Conservation (phyloP, 2,113 vertebrate genomes). For the Carlito syrichta region DNA sequence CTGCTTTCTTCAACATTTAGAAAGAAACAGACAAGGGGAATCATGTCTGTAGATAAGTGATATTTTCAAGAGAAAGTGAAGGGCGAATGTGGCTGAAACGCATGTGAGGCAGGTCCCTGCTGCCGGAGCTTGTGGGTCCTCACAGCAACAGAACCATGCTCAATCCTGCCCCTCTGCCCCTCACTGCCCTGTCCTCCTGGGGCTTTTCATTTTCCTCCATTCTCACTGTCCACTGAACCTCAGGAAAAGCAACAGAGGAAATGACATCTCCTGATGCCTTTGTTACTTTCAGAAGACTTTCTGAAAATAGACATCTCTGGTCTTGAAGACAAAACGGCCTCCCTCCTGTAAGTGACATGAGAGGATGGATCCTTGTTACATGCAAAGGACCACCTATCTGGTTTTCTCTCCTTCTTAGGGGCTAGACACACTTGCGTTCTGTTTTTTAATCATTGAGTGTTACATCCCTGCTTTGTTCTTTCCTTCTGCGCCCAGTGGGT, state of each 20-base stretch:
- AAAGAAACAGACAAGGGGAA: background rate
- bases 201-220: conserved; percentile 10
- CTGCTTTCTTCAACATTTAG: background rate
- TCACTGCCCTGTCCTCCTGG: background rate
- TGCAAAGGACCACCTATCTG: background rate
- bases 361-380: background rate
- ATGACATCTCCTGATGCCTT: background rate
- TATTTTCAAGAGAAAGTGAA: conserved; percentile 16
- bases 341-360: background rate
- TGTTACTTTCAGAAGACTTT: conserved; percentile 18
- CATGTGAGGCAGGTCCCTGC: background rate
- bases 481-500: background rate
- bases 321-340: background rate
- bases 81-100: background rate
- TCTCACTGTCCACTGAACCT: background rate
- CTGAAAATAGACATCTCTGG: background rate
- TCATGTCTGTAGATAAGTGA: background rate
- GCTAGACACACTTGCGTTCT: background rate
- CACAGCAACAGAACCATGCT: background rate
- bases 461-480: background rate
- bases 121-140: background rate
- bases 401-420: background rate
- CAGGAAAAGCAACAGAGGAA: background rate
- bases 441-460: background rate
- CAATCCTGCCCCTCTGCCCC: background rate